Percentiles rank a stretch among this genome's conserved stretches.
phyloP scores from a whole-genome alignment of 1,140 invertebrate species.

The Diorhabda carinulata region DNA sequence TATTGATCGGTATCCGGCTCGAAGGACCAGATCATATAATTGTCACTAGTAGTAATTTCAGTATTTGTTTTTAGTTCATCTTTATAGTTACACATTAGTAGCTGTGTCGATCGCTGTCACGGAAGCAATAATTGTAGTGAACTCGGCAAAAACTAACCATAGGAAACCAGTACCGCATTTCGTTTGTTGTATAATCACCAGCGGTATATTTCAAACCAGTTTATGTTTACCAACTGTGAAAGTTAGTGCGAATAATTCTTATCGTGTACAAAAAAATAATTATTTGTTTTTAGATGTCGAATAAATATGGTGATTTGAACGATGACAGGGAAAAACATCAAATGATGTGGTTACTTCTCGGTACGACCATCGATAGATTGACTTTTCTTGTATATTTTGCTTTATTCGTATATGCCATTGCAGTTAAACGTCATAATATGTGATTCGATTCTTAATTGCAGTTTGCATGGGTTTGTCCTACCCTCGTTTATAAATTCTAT shows the following conservation, averaged over 20 bases:
- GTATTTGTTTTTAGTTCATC: conserved; percentile 36
- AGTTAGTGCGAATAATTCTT: conserved; percentile 27
- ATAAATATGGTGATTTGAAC: conserved; percentile 38
- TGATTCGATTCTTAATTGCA: not conserved
- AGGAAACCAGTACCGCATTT: conserved; percentile 29
- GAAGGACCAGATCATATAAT: too few relatives aligned
- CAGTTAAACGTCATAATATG: not conserved
- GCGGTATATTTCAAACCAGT: conserved; percentile 27
- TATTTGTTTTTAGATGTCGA: conserved; percentile 29
- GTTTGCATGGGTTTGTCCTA: not conserved
- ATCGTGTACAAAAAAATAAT: not conserved
- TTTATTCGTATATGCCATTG: conserved; percentile 20
- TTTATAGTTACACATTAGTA: conserved; percentile 36
- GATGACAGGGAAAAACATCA: conserved; percentile 30
- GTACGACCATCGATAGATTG: conserved; percentile 39
- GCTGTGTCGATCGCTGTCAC: conserved; percentile 31
- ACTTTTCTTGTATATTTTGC: conserved; percentile 29
- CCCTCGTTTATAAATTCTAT: not conserved
- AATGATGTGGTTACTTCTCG: conserved; percentile 36
- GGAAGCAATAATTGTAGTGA: conserved; percentile 38
- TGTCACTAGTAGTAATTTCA: conserved; percentile 3
- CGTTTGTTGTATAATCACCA: conserved; percentile 32
- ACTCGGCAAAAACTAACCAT: conserved; percentile 34
- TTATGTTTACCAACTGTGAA: conserved; percentile 34
- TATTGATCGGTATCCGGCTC: not conserved